phyloP scores from a whole-genome alignment of 2,113 vertebrate species.

The Peromyscus californicus region DNA sequence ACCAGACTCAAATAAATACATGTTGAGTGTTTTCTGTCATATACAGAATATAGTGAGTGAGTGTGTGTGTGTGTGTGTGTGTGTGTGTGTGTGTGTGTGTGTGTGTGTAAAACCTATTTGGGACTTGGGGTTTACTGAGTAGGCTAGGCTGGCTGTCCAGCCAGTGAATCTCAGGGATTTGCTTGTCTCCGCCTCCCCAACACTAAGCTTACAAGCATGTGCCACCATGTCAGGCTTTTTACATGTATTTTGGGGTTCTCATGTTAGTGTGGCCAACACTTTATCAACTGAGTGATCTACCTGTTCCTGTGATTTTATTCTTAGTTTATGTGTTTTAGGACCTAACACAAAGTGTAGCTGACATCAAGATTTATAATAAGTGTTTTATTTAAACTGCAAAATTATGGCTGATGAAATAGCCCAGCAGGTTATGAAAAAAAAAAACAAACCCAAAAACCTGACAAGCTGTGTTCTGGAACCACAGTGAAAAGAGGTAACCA shows the following conservation, averaged over 20 bases:
- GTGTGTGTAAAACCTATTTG: neutral
- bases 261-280: neutral
- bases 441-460: neutral
- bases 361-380: neutral
- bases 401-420: neutral
- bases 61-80: neutral
- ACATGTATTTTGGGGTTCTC: neutral
- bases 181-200: neutral
- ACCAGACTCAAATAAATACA: neutral
- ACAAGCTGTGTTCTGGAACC: neutral
- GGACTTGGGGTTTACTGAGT: neutral
- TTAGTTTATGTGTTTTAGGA: neutral
- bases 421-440: neutral
- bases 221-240: neutral
- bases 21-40: neutral
- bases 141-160: neutral
- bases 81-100: neutral
- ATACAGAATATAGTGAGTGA: neutral
- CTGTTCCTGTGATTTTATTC: neutral
- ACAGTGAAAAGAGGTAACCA: neutral
- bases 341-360: neutral
- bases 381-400: neutral
- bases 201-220: neutral
- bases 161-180: neutral
- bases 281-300: neutral